These are phyloP conservation scores for Lanius ludovicianus DNA, from an alignment of 2,113 vertebrate genomes.

Conservation along the genomic window DNA sequence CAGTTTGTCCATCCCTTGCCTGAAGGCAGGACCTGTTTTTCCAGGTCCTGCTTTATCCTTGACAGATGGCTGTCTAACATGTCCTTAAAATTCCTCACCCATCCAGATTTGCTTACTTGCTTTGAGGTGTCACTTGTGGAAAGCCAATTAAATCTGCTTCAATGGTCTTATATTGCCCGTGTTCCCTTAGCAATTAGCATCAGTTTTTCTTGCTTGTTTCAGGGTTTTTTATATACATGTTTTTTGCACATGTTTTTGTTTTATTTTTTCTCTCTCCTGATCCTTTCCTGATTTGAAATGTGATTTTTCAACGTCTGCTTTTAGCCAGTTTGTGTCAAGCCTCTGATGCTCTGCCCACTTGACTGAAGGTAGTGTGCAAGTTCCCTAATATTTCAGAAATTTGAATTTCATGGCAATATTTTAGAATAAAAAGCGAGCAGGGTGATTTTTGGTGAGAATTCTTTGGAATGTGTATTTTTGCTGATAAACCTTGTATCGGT, in stretches of 20 bases:
- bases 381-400: background rate
- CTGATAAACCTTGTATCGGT: background rate
- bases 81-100: background rate
- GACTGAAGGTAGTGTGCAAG: background rate
- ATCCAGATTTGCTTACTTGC: background rate
- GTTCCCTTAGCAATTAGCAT: background rate
- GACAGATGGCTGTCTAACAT: background rate
- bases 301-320: background rate
- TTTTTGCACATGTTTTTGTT: background rate
- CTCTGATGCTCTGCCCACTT: background rate
- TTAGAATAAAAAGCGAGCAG: background rate
- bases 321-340: background rate
- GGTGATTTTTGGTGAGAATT: background rate
- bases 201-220: background rate
- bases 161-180: background rate
- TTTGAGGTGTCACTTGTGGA: background rate
- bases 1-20: background rate
- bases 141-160: conserved; percentile 25
- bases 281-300: background rate
- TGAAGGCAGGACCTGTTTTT: background rate
- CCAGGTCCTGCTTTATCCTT: background rate
- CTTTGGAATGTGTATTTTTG: background rate
- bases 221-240: background rate
- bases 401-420: background rate
- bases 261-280: background rate